Percentiles rank a stretch among this genome's conserved stretches.
These are phyloP conservation scores for Oconnorella tubifera DNA, from an alignment of 2,888 invertebrate genomes.

Conservation along the genomic window DNA sequence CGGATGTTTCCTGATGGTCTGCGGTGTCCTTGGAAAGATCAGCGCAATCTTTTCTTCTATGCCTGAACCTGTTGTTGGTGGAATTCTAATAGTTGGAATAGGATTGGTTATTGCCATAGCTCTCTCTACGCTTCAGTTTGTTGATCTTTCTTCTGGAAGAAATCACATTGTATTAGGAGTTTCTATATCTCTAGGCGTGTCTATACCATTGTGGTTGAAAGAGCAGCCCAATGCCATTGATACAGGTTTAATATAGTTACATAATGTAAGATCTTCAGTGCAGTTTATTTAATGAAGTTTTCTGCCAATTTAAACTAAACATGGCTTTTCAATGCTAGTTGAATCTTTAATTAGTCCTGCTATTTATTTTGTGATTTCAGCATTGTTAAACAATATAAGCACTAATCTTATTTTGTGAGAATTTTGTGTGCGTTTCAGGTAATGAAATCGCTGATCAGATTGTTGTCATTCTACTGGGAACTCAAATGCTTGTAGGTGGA, in stretches of 20 bases:
- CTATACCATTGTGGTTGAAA: slow-evolving; percentile 46
- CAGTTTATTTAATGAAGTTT: no score
- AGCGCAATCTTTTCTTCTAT: slow-evolving; percentile 58
- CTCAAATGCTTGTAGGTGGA: slow-evolving; percentile 56
- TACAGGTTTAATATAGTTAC: slow-evolving; percentile 41
- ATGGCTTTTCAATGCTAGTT: no score
- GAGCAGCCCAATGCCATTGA: slow-evolving; percentile 39
- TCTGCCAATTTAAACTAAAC: no score
- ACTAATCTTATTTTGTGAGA: no score
- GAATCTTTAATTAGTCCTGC: no score
- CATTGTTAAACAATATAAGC: no score
- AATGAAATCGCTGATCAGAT: slow-evolving; percentile 20
- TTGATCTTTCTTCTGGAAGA: slow-evolving; percentile 76
- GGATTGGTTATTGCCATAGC: slow-evolving; percentile 52
- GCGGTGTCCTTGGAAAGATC: slow-evolving; percentile 58
- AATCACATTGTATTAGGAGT: slow-evolving; percentile 85
- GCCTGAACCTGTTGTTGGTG: slow-evolving; percentile 58
- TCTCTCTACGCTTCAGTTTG: slow-evolving; percentile 54
- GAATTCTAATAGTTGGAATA: slow-evolving; percentile 50
- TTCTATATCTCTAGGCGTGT: slow-evolving; percentile 78
- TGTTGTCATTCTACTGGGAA: slow-evolving; percentile 44
- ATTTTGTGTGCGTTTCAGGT: no score
- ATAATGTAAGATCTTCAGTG: no score
- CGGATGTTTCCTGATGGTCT: slow-evolving; percentile 47
- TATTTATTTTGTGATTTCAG: no score